phyloP scores from a whole-genome alignment of 2,888 invertebrate species.

The Alentia gelatinosa region DNA sequence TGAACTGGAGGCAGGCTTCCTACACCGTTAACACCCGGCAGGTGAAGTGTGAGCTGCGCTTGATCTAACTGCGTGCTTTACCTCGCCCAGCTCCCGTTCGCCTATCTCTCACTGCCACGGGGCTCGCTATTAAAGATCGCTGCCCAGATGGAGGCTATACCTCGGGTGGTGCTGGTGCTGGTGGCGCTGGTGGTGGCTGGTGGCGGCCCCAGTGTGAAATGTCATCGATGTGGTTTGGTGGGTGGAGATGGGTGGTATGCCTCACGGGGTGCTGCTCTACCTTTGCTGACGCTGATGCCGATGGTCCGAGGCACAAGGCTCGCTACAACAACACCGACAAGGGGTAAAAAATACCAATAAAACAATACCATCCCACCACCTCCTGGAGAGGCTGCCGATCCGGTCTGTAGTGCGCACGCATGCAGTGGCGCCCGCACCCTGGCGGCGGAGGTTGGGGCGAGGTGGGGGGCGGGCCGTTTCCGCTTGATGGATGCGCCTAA shows the following conservation, averaged over 20 bases:
- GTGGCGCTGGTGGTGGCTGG: background rate
- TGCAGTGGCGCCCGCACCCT: too few species aligned
- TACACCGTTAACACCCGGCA: too few species aligned
- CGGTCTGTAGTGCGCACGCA: too few species aligned
- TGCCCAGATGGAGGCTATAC: background rate
- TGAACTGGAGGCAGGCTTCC: conserved; percentile 4
- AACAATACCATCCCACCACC: background rate
- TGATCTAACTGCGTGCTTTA: background rate
- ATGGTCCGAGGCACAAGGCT: background rate
- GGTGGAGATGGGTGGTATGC: background rate
- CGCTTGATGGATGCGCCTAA: conserved; percentile 16
- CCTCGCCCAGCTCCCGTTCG: too few species aligned
- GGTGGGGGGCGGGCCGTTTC: conserved; percentile 4
- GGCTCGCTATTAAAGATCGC: too few species aligned
- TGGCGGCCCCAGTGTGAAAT: background rate
- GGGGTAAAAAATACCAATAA: background rate
- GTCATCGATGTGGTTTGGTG: conserved; percentile 31
- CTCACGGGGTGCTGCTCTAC: background rate
- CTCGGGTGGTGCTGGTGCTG: background rate
- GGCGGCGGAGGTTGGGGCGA: background rate
- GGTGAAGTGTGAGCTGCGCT: background rate
- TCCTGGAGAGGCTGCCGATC: background rate
- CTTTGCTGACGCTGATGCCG: background rate
- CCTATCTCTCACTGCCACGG: too few species aligned
- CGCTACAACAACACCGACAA: too few species aligned